These are phyloP conservation scores for Pemphredon lugubris DNA, from an alignment of 2,888 invertebrate species.

Conservation along the genomic window DNA sequence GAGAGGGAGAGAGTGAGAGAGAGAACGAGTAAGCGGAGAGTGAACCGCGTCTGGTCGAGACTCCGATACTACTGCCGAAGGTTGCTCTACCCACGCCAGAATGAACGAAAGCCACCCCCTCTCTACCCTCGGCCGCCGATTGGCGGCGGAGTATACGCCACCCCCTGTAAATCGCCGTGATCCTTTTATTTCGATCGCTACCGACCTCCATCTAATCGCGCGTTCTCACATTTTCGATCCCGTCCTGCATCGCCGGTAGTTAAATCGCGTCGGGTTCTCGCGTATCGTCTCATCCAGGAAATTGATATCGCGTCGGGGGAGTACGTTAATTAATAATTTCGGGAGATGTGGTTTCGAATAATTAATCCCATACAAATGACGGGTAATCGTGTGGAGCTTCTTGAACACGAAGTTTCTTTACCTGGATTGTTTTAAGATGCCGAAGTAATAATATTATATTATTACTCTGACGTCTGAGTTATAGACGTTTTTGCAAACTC, in stretches of 20 bases:
- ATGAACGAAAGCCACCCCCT: conserved; percentile 65
- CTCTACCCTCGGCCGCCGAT: conserved; percentile 56
- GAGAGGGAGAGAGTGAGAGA: no score
- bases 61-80: conserved; percentile 72
- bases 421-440: no score
- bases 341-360: not conserved
- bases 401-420: no score
- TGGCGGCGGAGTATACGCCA: conserved; percentile 5
- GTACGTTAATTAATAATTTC: not conserved
- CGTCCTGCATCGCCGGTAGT: no score
- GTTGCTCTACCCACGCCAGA: conserved; percentile 68
- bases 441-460: no score
- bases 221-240: not conserved
- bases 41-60: conserved; percentile 69
- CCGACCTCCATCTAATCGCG: not conserved
- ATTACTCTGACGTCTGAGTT: no score
- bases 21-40: conserved; percentile 25
- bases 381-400: no score
- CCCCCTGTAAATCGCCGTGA: conserved; percentile 7
- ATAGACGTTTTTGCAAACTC: no score
- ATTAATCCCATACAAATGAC: no score
- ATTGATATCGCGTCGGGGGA: no score
- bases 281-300: no score
- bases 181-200: conserved; percentile 29
- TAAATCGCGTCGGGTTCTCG: no score